phyloP scores from a whole-genome alignment of 35 echinoderm and acorn worm species.

The Ophiothrix spiculata region DNA sequence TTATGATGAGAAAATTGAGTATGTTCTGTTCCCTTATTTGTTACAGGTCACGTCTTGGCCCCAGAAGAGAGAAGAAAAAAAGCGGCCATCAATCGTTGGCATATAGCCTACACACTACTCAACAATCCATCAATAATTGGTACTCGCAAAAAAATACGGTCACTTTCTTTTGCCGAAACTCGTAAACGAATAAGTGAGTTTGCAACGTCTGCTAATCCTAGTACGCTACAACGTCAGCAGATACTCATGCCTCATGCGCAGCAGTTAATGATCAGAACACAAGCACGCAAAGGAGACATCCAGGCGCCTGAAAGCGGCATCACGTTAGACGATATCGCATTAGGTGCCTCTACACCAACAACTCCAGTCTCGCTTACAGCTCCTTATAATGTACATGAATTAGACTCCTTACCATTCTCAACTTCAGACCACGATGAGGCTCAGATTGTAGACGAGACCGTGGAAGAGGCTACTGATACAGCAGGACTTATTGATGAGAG shows the following conservation, averaged over 20 bases:
- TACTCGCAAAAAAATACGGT: not conserved
- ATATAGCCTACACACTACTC: constrained; percentile 21
- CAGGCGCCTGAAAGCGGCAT: not conserved
- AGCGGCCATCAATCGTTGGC: constrained; percentile 21
- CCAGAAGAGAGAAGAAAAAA: not conserved
- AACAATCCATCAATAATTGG: constrained; percentile 30
- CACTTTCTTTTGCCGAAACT: not conserved
- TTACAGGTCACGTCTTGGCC: not conserved
- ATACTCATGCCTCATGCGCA: not conserved
- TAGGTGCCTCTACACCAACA: not conserved
- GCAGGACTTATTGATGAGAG: not conserved
- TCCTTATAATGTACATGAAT: not conserved
- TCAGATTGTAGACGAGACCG: not conserved
- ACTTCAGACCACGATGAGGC: not conserved
- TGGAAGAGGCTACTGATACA: not conserved
- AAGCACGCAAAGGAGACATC: not conserved
- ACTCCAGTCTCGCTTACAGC: not conserved
- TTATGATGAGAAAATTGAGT: not conserved
- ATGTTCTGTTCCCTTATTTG: not conserved
- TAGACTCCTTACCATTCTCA: not conserved
- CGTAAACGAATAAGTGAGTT: not conserved
- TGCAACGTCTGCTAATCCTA: not conserved
- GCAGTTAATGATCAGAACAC: not conserved
- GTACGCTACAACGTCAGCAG: not conserved
- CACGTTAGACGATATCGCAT: not conserved